Base-by-base conservation (phyloP, 2,113 vertebrate genomes). In the Macroglossus sobrinus region DNA sequence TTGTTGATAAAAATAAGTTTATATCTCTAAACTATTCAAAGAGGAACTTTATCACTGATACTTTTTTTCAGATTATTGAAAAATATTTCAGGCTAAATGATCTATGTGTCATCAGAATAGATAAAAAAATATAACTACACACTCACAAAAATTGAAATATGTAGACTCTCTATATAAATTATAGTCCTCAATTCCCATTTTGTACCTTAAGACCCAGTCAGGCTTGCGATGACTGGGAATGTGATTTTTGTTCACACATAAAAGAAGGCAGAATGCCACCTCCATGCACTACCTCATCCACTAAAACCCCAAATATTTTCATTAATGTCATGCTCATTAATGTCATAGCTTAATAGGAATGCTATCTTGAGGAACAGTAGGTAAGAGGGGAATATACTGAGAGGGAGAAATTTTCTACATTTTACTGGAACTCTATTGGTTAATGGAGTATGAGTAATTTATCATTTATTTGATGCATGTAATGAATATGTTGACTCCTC, bases 201-300 rank as follows among this genome's bases (percentile, higher is more conserved):
- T 86, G 86, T 63, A 40, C 38, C 63, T 93, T 94, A 81, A 96
- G 76, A 57, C 35, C 10, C 86, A 53, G 11, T 69, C 50, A 69
- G 57, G 63, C 59, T 40, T 80, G 53, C 87, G 68, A 94, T 63
- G 61, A 85, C 50, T 15, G 92, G 91, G 89, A 91, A 93, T 69
- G 75, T 95, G 89, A 45, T 84, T 95, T 98, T 98, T 97, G 76
- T 97, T 98, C 74, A 74, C 47, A 96, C 82, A 97, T 81, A 97
- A 98, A 97, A 92, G 66, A 76, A 72, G 66, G 21, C 19, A 75
- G 84, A 68, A 16, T 24, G 57, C 45, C 59, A 94, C 64, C 30
- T 43, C 13, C 14, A 92, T 53, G 63, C 53, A 89, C 33, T 35
- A 14, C 40, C 79, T 96, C 0, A 6, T 45, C 86, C 61, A 93